Conservation (phyloP, 1,140 invertebrate genomes). For the Pygmarrhopalites habei region DNA sequence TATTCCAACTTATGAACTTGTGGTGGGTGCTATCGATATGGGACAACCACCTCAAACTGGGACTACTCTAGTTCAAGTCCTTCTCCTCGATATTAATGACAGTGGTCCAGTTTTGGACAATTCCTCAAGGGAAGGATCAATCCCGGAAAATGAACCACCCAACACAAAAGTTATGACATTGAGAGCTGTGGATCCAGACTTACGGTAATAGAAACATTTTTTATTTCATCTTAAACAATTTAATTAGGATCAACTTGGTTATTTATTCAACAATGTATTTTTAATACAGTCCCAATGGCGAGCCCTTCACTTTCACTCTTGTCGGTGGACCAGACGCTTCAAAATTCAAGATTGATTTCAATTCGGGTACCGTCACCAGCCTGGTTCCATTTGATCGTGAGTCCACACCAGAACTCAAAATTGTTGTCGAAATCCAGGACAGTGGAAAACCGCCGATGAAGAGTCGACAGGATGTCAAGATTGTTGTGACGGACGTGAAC, state of each 20-base stretch:
- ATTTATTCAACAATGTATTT: too few relatives aligned
- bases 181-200: slow-evolving; percentile 76
- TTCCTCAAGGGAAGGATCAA: slow-evolving; percentile 60
- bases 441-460: slow-evolving; percentile 74
- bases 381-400: slow-evolving; percentile 75
- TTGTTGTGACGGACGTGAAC: slow-evolving; percentile 80
- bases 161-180: slow-evolving; percentile 77
- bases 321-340: slow-evolving; percentile 69
- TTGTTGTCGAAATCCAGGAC: slow-evolving; percentile 78
- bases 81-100: slow-evolving; percentile 81
- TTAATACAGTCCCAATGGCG: slow-evolving; percentile 87
- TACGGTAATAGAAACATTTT: too few relatives aligned
- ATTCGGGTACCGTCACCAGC: slow-evolving; percentile 70
- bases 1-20: slow-evolving; percentile 63
- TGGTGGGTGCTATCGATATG: slow-evolving; percentile 83
- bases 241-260: too few relatives aligned
- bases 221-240: too few relatives aligned
- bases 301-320: slow-evolving; percentile 75
- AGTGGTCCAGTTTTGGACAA: slow-evolving; percentile 80
- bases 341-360: slow-evolving; percentile 66
- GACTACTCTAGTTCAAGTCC: slow-evolving; percentile 68
- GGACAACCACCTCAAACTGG: slow-evolving; percentile 80
- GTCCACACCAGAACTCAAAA: slow-evolving; percentile 60
- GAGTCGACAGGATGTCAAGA: slow-evolving; percentile 64
- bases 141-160: slow-evolving; percentile 80